Evolutionary conservation across 2,113 vertebrate genomes (phyloP).

Genomic region (Pachyramphus minor): DNA sequence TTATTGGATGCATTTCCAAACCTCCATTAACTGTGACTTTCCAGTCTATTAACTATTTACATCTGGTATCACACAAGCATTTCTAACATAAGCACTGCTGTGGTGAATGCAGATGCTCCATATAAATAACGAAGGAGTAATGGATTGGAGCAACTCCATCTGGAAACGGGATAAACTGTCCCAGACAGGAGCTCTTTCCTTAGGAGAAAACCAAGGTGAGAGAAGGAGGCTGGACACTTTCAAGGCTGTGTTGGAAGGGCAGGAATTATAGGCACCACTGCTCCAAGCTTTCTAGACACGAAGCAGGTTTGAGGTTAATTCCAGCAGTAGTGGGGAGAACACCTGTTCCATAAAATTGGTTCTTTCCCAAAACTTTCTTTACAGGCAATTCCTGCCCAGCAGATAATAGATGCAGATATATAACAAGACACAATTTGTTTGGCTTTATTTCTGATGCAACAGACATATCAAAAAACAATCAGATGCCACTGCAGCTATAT

Average conservation of each 20-base stretch:
- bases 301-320: background rate
- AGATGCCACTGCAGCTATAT: background rate
- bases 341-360: background rate
- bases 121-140: background rate
- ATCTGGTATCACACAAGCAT: background rate
- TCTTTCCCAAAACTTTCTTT: background rate
- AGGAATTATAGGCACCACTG: background rate
- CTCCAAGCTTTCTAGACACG: background rate
- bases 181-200: background rate
- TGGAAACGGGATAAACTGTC: background rate
- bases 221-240: background rate
- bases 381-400: background rate
- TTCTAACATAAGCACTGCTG: background rate
- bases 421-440: background rate
- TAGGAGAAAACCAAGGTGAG: background rate
- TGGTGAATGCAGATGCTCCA: background rate
- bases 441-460: background rate
- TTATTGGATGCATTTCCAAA: constrained; percentile 1
- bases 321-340: background rate
- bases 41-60: constrained; percentile 30
- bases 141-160: background rate
- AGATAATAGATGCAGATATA: background rate
- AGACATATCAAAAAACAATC: background rate
- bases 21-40: background rate
- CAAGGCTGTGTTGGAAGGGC: background rate